Conservation (phyloP, 1,140 invertebrate species). For the Dinoponera quadriceps region DNA sequence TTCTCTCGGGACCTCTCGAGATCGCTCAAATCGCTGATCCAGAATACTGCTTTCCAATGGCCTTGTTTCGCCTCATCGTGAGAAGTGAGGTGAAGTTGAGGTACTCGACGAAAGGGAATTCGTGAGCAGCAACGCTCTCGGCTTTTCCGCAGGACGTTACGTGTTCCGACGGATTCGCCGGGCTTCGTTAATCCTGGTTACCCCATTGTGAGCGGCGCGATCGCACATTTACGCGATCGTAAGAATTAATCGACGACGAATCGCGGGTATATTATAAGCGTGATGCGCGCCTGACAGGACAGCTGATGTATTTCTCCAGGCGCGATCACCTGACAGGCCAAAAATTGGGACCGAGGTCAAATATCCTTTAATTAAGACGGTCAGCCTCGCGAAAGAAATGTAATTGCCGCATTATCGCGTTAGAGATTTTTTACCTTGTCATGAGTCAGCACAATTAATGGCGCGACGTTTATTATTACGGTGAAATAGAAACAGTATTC, state of each 20-base stretch:
- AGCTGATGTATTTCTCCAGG: no score
- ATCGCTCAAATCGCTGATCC: constrained; percentile 38
- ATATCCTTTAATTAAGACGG: neutral
- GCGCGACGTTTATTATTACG: constrained; percentile 36
- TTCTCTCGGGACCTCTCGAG: constrained; percentile 8
- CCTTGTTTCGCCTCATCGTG: constrained; percentile 20
- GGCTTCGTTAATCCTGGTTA: no score
- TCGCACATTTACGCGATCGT: no score
- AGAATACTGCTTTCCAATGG: constrained; percentile 35
- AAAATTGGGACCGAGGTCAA: neutral
- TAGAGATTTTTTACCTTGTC: constrained; percentile 23
- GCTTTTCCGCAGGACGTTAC: constrained; percentile 11
- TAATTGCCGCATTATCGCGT: constrained; percentile 20
- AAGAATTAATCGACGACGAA: no score
- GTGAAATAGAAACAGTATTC: constrained; percentile 30
- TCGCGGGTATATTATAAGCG: no score
- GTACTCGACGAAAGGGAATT: constrained; percentile 48
- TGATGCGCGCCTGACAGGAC: no score
- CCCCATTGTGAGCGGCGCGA: no score
- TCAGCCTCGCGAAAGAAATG: neutral
- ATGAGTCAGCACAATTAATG: constrained; percentile 34
- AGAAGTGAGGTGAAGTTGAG: constrained; percentile 17
- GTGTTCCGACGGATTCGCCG: no score
- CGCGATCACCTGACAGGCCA: no score
- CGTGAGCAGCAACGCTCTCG: neutral